These are phyloP conservation scores for Chrysogorgia sp. DNA, from an alignment of 92 coral and sea anemone genomes.

Conservation along the genomic window DNA sequence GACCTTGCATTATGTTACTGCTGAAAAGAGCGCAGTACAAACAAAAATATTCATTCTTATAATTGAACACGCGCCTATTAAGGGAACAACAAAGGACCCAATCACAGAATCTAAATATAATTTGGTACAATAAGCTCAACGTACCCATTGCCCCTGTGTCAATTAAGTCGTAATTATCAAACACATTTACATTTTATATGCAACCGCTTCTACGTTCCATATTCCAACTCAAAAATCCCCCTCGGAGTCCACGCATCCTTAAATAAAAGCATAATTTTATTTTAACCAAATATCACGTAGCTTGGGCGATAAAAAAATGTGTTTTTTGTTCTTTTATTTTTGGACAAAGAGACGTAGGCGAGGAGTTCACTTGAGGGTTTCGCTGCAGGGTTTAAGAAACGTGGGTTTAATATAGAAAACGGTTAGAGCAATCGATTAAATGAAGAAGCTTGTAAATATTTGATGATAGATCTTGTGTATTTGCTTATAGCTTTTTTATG, in stretches of 20 bases:
- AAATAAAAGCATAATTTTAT: too few relatives aligned
- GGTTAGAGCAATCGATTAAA: not conserved
- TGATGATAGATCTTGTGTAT: slow-evolving; percentile 28
- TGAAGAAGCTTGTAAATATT: slow-evolving; percentile 27
- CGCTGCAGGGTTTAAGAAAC: not conserved
- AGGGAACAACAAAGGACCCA: slow-evolving; percentile 36
- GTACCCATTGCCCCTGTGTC: slow-evolving; percentile 39
- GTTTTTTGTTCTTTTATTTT: not conserved
- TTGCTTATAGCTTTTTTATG: not conserved
- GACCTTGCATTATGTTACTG: slow-evolving; percentile 88
- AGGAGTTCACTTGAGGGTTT: not conserved
- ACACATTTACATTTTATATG: slow-evolving; percentile 26
- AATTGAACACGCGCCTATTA: slow-evolving; percentile 49
- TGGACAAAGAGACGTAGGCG: not conserved
- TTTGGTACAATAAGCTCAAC: slow-evolving; percentile 43
- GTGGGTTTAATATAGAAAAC: not conserved
- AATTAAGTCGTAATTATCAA: slow-evolving; percentile 35
- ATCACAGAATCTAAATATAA: slow-evolving; percentile 42
- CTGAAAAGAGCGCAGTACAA: slow-evolving; percentile 99
- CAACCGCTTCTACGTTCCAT: not conserved
- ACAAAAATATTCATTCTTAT: slow-evolving; percentile 75
- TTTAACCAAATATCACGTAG: too few relatives aligned
- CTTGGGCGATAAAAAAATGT: too few relatives aligned
- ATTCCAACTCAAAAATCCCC: too few relatives aligned
- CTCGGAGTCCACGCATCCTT: too few relatives aligned